These are phyloP conservation scores for Zootoca vivipara DNA, from an alignment of 2,113 vertebrate genomes.

Conservation along the genomic window DNA sequence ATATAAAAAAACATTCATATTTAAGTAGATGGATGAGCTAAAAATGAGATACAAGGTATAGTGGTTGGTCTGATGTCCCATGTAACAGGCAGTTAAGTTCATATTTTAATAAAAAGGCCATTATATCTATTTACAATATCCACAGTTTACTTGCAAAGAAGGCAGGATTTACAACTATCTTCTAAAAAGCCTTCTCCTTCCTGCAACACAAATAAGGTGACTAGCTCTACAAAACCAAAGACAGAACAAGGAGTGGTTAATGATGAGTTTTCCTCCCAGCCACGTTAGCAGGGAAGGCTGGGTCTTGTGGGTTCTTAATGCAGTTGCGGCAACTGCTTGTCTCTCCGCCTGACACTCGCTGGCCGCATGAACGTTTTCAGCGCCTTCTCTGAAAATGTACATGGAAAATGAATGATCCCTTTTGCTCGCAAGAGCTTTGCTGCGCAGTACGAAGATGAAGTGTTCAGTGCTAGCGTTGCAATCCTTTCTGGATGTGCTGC, in stretches of 20 bases:
- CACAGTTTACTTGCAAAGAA: slow-evolving; percentile 80
- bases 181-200: slow-evolving; percentile 78
- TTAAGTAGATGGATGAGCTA: slow-evolving; percentile 73
- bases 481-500: slow-evolving; percentile 12
- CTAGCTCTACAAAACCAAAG: slow-evolving; percentile 76
- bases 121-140: slow-evolving; percentile 96
- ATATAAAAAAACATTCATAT: slow-evolving; percentile 66
- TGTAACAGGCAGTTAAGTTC: slow-evolving; percentile 86
- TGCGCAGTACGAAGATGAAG: slow-evolving; percentile 47
- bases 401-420: slow-evolving; percentile 72
- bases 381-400: slow-evolving; percentile 26
- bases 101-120: slow-evolving; percentile 91
- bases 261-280: slow-evolving; percentile 52
- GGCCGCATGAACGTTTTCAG: neutral
- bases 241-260: slow-evolving; percentile 60
- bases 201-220: slow-evolving; percentile 71
- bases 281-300: slow-evolving; percentile 5
- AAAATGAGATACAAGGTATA: slow-evolving; percentile 74
- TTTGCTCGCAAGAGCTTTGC: slow-evolving; percentile 71
- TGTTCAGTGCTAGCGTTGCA: slow-evolving; percentile 66
- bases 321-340: slow-evolving; percentile 25
- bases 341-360: slow-evolving; percentile 44
- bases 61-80: slow-evolving; percentile 87
- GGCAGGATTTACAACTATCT: slow-evolving; percentile 82
- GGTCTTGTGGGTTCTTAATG: slow-evolving; percentile 29